Evolutionary conservation across 1,140 invertebrate genomes (phyloP).

Genomic region (Eriocheir sinensis): DNA sequence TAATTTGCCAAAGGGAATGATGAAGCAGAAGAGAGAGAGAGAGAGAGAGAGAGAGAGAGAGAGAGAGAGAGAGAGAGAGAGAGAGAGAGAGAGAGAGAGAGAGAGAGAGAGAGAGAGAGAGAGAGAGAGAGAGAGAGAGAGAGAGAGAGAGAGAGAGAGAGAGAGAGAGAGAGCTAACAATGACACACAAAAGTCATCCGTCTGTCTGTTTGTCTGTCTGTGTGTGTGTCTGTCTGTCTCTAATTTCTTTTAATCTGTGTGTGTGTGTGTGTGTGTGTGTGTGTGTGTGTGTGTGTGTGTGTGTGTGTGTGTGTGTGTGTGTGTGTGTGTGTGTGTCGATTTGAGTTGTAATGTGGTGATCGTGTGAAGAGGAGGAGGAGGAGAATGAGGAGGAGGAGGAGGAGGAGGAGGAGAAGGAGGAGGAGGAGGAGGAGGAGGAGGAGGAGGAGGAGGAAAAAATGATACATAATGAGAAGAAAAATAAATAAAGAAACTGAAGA

Average conservation of each 20-base stretch:
- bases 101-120: too few species aligned
- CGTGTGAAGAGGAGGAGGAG: neutral
- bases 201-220: too few species aligned
- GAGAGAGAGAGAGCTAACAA: too few species aligned
- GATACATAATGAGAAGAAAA: neutral
- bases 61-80: too few species aligned
- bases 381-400: neutral
- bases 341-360: neutral
- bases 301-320: conserved; percentile 14
- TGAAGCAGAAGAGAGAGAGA: neutral
- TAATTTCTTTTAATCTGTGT: too few species aligned
- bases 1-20: conserved; percentile 29
- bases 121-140: neutral
- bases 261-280: neutral
- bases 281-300: conserved; percentile 14
- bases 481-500: neutral
- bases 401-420: conserved; percentile 16
- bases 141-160: too few species aligned
- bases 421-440: neutral
- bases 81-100: too few species aligned
- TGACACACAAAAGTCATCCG: too few species aligned
- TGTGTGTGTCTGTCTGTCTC: too few species aligned
- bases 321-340: too few species aligned
- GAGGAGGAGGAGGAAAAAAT: neutral
- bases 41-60: too few species aligned